Base-by-base conservation (phyloP, 2,888 invertebrate genomes). In the Uloborus plumipes region DNA sequence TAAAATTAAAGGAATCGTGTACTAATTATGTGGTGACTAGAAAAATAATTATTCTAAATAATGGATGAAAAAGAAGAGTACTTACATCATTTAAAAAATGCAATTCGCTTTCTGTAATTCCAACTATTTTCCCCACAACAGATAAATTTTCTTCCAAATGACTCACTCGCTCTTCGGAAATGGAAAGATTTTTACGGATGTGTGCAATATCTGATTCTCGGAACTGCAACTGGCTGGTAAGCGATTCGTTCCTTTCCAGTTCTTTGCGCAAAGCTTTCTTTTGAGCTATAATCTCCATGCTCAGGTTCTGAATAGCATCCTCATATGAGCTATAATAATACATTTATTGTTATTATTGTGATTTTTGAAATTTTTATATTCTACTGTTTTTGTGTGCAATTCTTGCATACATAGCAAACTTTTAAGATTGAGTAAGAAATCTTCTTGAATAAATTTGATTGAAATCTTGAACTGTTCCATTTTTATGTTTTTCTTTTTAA, bases 231-330 rank as follows among this genome's bases (percentile, higher is more conserved):
- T 70, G 62, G 22, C 59, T 15, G 14, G 62, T 64, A 18, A 84
- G 62, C 20, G 70, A 49, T 55, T 84, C 84, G 53, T 84, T 78
- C 61, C 75, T 69, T 55, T 84, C 84, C 6, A 84, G 59, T 50
- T 84, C 84, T 31, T 84, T 78, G 16, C 84, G 74, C 9, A 84
- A 49, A 50, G 65, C 53, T 70, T 78, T 84, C 51, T 84, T 84
- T 26, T 74, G 73, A 39, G 74, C 59, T 20, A 51, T 47, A 51
- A 84, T 75, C 31, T 84, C 79, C 75, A 79, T 70, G 53, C 78
- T 74, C 7, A 84, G 49, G 3, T 78, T 79, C 26, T 58, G 55
- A 16, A 61, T 39, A 26, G 61, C 51, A 31, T 79, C 79, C 71
- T 84, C 78, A 66, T 47, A 62, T 47, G 58, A 16, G 53, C 84